These are phyloP conservation scores for Brassicogethes aeneus DNA, from an alignment of 2,888 invertebrate genomes.

Conservation along the genomic window DNA sequence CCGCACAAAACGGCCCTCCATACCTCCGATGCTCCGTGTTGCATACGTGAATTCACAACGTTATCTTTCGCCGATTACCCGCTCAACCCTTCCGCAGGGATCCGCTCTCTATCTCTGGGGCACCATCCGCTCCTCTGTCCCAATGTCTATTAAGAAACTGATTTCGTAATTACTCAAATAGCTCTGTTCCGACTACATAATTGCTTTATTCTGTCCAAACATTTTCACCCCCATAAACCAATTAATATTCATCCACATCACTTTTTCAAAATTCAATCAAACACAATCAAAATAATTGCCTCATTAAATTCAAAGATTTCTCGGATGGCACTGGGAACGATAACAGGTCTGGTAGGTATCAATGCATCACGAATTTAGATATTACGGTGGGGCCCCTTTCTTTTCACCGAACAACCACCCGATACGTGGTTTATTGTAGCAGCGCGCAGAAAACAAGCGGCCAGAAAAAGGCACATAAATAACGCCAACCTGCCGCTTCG, in stretches of 20 bases:
- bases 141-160: constrained; percentile 34
- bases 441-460: not conserved
- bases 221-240: not conserved
- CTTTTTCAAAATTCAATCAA: not conserved
- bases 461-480: not conserved
- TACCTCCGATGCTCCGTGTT: constrained; percentile 19
- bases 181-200: constrained; percentile 24
- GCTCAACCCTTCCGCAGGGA: constrained; percentile 30
- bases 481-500: not conserved
- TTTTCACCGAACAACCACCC: constrained; percentile 26
- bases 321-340: not conserved
- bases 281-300: too few species aligned
- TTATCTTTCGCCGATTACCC: constrained; percentile 17
- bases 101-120: constrained; percentile 25
- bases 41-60: constrained; percentile 22
- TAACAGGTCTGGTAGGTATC: constrained; percentile 8
- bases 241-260: not conserved
- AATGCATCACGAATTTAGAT: constrained; percentile 38
- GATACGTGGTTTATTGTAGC: constrained; percentile 34
- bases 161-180: constrained; percentile 33
- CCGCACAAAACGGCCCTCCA: constrained; percentile 20
- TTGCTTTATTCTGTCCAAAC: constrained; percentile 13
- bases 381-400: constrained; percentile 32
- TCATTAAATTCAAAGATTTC: too few species aligned
- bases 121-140: constrained; percentile 26